These are phyloP conservation scores for Ispidina lecontei DNA, from an alignment of 2,797 vertebrate genomes.

Conservation along the genomic window DNA sequence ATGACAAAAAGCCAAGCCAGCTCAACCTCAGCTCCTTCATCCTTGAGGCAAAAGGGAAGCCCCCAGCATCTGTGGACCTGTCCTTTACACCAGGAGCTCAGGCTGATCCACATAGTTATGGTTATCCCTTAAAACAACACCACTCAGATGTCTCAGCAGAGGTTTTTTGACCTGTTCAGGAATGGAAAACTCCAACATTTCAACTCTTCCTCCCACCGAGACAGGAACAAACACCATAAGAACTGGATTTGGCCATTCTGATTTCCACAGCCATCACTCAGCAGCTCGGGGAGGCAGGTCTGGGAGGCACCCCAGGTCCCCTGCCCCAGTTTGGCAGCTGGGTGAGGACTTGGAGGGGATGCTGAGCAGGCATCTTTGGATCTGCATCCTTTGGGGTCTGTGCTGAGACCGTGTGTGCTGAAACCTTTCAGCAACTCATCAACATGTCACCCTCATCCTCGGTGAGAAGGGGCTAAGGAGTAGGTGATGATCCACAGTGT, in stretches of 20 bases:
- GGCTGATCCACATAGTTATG: not conserved
- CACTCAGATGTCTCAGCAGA: not conserved
- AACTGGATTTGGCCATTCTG: not conserved
- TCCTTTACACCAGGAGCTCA: not conserved
- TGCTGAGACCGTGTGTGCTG: rapidly evolving
- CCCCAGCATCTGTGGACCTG: not conserved
- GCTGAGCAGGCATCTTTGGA: not conserved
- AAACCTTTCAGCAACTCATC: not conserved
- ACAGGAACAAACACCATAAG: not conserved
- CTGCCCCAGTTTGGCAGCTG: not conserved
- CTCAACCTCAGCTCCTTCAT: not conserved
- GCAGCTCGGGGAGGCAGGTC: not conserved
- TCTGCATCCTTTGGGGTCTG: not conserved
- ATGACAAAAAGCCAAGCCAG: not conserved
- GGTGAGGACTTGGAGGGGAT: not conserved
- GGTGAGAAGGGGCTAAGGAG: not conserved
- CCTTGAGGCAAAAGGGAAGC: not conserved
- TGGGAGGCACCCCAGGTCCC: not conserved
- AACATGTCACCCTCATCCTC: not conserved
- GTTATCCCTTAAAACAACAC: not conserved
- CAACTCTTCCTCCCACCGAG: not conserved
- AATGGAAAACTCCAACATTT: not conserved
- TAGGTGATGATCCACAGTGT: not conserved
- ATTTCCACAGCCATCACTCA: not conserved
- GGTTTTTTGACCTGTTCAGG: not conserved